Percentiles rank a stretch among this genome's conserved stretches.
These are phyloP conservation scores for Chlorodrepanis virens DNA, from an alignment of 2,113 vertebrate species.

Conservation along the genomic window DNA sequence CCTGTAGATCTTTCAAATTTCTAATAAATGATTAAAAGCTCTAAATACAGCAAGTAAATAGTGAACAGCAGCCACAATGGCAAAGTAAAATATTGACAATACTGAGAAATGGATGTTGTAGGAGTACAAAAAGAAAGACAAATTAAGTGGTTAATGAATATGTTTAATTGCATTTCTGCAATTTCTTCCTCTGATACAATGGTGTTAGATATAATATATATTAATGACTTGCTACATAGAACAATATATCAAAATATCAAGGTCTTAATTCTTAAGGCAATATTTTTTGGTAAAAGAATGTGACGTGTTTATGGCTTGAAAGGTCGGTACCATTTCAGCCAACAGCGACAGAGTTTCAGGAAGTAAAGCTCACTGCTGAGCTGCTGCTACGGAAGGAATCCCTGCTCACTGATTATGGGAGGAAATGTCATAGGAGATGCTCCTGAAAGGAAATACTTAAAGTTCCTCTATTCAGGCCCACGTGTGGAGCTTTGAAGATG, in stretches of 20 bases:
- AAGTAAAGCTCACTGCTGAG: neutral
- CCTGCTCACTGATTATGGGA: neutral
- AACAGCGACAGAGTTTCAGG: neutral
- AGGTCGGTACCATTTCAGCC: neutral
- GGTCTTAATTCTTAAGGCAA: neutral
- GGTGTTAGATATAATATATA: neutral
- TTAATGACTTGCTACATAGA: neutral
- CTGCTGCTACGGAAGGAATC: neutral
- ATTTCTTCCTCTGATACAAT: neutral
- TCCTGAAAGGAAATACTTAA: neutral
- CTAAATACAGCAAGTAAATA: neutral
- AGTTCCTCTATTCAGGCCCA: neutral
- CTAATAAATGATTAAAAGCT: neutral
- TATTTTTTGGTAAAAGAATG: neutral
- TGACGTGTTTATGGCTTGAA: neutral
- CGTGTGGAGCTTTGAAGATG: fast-evolving
- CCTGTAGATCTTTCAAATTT: neutral
- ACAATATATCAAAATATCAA: neutral
- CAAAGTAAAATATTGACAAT: neutral
- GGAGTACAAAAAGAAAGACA: neutral
- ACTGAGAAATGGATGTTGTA: neutral
- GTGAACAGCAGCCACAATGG: neutral
- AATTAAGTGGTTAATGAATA: neutral
- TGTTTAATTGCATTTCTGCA: neutral
- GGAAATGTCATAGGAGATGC: neutral